Evolutionary conservation across 2,888 invertebrate species (phyloP).

Genomic region (Aproaerema taeniolella): DNA sequence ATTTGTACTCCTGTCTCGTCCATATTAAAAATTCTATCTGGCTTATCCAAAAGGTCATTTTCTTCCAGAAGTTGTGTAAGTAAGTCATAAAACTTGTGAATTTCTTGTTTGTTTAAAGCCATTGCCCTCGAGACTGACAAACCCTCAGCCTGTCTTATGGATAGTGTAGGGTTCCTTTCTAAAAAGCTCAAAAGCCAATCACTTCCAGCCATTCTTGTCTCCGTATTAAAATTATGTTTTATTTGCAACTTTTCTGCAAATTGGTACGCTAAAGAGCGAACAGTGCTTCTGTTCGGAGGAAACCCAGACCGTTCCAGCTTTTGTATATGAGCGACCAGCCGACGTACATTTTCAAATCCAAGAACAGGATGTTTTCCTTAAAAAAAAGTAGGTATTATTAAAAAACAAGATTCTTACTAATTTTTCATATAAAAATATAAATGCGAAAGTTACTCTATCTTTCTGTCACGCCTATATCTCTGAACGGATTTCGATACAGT

Average conservation of each 20-base stretch:
- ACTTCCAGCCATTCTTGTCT: constrained; percentile 14
- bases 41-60: constrained; percentile 10
- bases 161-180: constrained; percentile 9
- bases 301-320: constrained; percentile 4
- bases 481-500: background rate
- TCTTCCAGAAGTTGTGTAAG: constrained; percentile 21
- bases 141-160: constrained; percentile 27
- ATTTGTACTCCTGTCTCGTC: constrained; percentile 10
- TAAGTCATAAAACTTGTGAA: constrained; percentile 24
- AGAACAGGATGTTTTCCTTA: constrained; percentile 2
- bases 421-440: no score
- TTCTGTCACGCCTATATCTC: no score
- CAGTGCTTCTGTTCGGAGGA: background rate
- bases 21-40: constrained; percentile 8
- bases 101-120: constrained; percentile 26
- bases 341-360: no score
- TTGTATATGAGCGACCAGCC: constrained; percentile 10
- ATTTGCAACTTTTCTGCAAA: constrained; percentile 18
- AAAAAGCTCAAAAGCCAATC: constrained; percentile 13
- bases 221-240: constrained; percentile 18
- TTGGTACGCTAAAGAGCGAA: constrained; percentile 14
- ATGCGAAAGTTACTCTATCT: no score
- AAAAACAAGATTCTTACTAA: no score
- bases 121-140: constrained; percentile 24
- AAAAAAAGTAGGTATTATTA: no score